Conservation (phyloP, 2,113 vertebrate genomes). For the Anolis carolinensis region DNA sequence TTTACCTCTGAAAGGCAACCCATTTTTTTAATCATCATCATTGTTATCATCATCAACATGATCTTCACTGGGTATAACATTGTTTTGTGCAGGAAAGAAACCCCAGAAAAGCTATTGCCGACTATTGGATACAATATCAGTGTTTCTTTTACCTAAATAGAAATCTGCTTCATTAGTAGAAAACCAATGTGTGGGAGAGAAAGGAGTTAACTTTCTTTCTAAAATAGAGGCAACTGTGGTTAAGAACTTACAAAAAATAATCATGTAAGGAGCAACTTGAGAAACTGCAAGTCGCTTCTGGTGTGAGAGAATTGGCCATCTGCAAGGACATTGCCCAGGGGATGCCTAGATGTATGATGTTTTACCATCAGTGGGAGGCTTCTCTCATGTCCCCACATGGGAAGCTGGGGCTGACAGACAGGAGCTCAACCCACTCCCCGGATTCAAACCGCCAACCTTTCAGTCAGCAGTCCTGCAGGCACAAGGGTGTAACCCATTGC, state of each 20-base stretch:
- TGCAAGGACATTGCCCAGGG: too few relatives aligned
- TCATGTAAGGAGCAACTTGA: too few relatives aligned
- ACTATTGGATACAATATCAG: not conserved
- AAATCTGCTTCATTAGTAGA: slow-evolving; percentile 26
- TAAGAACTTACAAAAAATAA: not conserved
- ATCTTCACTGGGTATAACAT: not conserved
- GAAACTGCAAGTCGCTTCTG: too few relatives aligned
- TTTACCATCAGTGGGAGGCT: too few relatives aligned
- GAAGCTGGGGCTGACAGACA: too few relatives aligned
- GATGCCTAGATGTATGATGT: too few relatives aligned
- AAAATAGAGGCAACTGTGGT: not conserved
- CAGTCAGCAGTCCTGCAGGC: too few relatives aligned
- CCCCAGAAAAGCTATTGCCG: not conserved
- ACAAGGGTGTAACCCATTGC: too few relatives aligned
- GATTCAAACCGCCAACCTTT: too few relatives aligned
- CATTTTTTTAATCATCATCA: slow-evolving; percentile 1
- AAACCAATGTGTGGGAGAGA: not conserved
- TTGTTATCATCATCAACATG: not conserved
- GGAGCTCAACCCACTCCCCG: too few relatives aligned
- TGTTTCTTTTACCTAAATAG: not conserved
- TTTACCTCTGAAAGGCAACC: slow-evolving; percentile 8
- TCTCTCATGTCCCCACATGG: too few relatives aligned
- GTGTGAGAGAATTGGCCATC: too few relatives aligned
- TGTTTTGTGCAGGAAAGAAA: not conserved
- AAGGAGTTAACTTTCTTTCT: slow-evolving; percentile 7